phyloP scores from a whole-genome alignment of 2,888 invertebrate species.

The Limnephilus auricula region DNA sequence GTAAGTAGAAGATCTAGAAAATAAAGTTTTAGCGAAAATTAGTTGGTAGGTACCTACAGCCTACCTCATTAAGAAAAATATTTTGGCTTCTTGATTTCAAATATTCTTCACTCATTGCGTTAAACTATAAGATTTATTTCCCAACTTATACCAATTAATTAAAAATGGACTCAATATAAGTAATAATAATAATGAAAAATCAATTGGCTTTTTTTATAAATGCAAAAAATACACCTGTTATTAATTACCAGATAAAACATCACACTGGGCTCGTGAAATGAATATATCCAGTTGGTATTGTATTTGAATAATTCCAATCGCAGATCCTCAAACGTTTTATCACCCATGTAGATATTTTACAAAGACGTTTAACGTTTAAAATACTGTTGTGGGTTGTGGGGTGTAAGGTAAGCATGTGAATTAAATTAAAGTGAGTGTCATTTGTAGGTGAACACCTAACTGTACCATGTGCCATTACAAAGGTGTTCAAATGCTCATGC shows the following conservation, averaged over 20 bases:
- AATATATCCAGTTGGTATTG: not conserved
- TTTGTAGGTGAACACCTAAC: not conserved
- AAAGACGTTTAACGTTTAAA: no score
- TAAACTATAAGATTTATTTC: not conserved
- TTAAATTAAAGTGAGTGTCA: not conserved
- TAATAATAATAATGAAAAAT: no score
- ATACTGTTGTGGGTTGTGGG: no score
- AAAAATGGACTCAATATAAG: no score
- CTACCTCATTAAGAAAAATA: no score
- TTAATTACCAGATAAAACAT: not conserved
- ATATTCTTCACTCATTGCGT: no score
- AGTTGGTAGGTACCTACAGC: no score
- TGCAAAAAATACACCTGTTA: not conserved
- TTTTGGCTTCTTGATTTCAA: no score
- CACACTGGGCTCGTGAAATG: not conserved
- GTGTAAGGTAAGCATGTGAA: no score
- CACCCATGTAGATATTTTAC: no score
- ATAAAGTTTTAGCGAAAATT: not conserved
- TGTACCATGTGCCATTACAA: not conserved
- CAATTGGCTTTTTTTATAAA: not conserved
- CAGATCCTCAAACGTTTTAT: not conserved
- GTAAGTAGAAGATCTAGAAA: no score
- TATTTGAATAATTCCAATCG: not conserved
- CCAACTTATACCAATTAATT: no score
- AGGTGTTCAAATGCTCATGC: not conserved